These are phyloP conservation scores for Kuschelorhynchus macadamiae DNA, from an alignment of 2,888 invertebrate genomes.

Conservation along the genomic window DNA sequence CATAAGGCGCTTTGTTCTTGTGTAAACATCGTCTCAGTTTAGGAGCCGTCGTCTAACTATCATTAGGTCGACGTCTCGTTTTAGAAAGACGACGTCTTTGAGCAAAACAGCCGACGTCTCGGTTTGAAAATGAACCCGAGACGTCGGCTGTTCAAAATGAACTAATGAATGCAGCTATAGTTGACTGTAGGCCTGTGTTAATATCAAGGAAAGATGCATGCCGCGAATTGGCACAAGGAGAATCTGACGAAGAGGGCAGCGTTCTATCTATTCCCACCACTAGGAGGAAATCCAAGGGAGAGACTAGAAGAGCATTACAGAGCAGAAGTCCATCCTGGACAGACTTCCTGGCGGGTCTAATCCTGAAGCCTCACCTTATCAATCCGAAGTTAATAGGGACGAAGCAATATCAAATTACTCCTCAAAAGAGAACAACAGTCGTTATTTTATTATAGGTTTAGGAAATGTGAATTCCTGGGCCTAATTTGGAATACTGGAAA, in stretches of 20 bases:
- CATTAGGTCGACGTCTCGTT: no score
- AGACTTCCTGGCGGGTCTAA: background rate
- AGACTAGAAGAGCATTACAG: slow-evolving; percentile 11
- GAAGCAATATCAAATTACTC: background rate
- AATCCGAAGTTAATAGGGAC: background rate
- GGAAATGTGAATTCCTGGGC: no score
- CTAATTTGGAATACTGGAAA: no score
- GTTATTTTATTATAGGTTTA: background rate
- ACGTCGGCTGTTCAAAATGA: slow-evolving; percentile 46
- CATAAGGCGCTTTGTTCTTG: no score
- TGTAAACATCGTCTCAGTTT: no score
- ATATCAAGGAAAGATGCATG: slow-evolving; percentile 41
- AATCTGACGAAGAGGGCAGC: slow-evolving; percentile 4
- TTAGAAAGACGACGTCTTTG: no score
- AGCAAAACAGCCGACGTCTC: no score
- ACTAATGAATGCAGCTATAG: slow-evolving; percentile 44
- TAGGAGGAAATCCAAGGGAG: background rate
- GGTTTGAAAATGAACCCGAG: no score
- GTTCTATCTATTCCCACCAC: background rate
- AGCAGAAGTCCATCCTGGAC: slow-evolving; percentile 1
- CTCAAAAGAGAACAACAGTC: background rate
- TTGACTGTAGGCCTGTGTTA: slow-evolving; percentile 49
- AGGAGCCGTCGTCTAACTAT: no score
- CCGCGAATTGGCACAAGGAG: background rate
- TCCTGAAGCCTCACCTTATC: background rate